Base-by-base conservation (phyloP, 2,888 invertebrate genomes). In the Clitarchus hookeri region DNA sequence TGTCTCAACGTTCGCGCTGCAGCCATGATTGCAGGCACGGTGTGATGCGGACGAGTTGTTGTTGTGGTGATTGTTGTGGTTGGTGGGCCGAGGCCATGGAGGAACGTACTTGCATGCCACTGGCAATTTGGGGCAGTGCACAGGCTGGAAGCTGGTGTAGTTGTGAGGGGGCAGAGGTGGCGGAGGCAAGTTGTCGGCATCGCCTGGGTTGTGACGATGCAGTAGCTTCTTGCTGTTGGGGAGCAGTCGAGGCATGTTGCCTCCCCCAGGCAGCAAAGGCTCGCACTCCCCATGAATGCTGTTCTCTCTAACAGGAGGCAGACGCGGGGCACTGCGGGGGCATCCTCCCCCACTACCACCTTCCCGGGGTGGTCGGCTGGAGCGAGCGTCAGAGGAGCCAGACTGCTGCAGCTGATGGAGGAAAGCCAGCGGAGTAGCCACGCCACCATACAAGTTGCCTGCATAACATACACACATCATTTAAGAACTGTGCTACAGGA, bases 341-440 rank as follows among this genome's bases (percentile, higher is more conserved):
- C 83, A 44, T 25, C 84, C 86, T 12, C 84, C 84, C n/a, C 77
- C 65, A 36, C 89, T 87, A 84, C 89, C 90, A 25, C 93, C 93
- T 4, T 92, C 92, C 9, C 87, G 86, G 65, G 83, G 85, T 26
- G 65, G 82, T 26, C 84, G 82, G 44, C 79, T 78, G n/a, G 84
- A 48, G 78, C 85, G 84, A 16, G 78, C 44, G 23, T 83, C 87
- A 16, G 87, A 83, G 8, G 79, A 92, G 86, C 92, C 90, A 3
- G 92, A 93, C 0, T 93, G 93, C 89, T 93, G 93, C 77, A 90
- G 90, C 87, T 92, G 93, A 89, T 94, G 95, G 80, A 95, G 91
- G 92, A 95, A 93, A 26, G 95, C 95, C 54, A 95, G 91, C 0
- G 95, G 95, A 2, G 95, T 95, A 0, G 95, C 94, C 13, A 96